Evolutionary conservation across 2,113 vertebrate species (phyloP).

Genomic region (Pitta sordida): DNA sequence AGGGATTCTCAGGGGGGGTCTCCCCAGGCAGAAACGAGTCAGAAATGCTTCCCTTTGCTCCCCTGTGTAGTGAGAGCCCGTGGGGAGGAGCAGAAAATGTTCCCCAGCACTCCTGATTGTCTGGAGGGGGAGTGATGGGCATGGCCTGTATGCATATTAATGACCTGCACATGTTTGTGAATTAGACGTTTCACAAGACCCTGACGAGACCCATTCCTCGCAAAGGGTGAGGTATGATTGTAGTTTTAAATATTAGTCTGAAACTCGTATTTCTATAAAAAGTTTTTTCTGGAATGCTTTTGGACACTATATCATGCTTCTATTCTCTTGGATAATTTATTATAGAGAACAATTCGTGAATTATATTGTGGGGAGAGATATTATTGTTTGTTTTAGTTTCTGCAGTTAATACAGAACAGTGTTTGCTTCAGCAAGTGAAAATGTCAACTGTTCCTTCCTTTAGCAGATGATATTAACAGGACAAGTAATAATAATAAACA

Average conservation of each 20-base stretch:
- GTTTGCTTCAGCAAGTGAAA: not conserved
- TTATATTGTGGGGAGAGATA: fast-evolving
- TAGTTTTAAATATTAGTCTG: not conserved
- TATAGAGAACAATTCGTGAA: not conserved
- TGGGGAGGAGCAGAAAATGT: no score
- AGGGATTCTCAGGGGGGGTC: no score
- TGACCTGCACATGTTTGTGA: no score
- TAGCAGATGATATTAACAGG: not conserved
- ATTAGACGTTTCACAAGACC: no score
- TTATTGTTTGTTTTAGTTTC: not conserved
- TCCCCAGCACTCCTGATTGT: no score
- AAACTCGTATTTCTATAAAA: not conserved
- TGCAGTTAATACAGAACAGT: not conserved
- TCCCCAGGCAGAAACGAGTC: no score
- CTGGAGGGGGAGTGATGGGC: no score
- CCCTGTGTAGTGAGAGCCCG: no score
- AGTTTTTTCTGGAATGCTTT: not conserved
- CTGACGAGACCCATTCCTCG: no score
- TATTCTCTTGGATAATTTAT: not conserved
- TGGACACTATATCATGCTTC: not conserved
- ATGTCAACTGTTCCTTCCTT: not conserved
- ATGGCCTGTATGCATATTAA: no score
- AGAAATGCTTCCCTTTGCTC: no score
- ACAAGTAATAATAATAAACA: not conserved
- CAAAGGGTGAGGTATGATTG: no score